Conservation (phyloP, 2,888 invertebrate genomes). For the Malthinus seriepunctatus region DNA sequence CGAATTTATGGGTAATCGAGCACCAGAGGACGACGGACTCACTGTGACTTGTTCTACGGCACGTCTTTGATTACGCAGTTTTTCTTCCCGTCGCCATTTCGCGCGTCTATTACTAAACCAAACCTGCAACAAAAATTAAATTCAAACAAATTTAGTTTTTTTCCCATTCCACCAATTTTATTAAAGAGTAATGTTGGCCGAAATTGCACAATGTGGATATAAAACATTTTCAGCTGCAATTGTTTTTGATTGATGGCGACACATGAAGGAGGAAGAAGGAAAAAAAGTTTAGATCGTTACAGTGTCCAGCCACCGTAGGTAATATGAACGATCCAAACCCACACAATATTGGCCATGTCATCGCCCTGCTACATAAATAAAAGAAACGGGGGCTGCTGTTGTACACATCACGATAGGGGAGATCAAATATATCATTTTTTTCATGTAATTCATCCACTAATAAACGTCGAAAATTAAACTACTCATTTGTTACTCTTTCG, state of each 20-base stretch:
- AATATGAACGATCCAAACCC: conserved; percentile 42
- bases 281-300: conserved; percentile 35
- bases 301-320: conserved; percentile 41
- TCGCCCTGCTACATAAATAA: conserved; percentile 47
- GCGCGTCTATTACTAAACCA: conserved; percentile 99
- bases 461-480: conserved; percentile 32
- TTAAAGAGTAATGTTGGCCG: too few relatives aligned
- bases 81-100: conserved; percentile 99
- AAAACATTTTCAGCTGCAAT: conserved; percentile 37
- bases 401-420: conserved; percentile 37
- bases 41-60: conserved; percentile 61
- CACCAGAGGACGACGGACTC: conserved; percentile 64
- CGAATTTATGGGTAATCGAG: conserved; percentile 74
- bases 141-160: neutral
- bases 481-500: too few relatives aligned
- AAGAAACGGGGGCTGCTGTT: conserved; percentile 33
- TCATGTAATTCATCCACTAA: conserved; percentile 39
- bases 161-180: neutral
- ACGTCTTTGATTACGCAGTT: conserved; percentile 89
- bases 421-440: conserved; percentile 44
- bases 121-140: conserved; percentile 68
- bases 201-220: neutral
- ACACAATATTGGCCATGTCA: conserved; percentile 50
- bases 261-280: conserved; percentile 15
- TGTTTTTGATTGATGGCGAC: conserved; percentile 39